phyloP scores from a whole-genome alignment of 2,888 invertebrate species.

The Tenthredo amoena region DNA sequence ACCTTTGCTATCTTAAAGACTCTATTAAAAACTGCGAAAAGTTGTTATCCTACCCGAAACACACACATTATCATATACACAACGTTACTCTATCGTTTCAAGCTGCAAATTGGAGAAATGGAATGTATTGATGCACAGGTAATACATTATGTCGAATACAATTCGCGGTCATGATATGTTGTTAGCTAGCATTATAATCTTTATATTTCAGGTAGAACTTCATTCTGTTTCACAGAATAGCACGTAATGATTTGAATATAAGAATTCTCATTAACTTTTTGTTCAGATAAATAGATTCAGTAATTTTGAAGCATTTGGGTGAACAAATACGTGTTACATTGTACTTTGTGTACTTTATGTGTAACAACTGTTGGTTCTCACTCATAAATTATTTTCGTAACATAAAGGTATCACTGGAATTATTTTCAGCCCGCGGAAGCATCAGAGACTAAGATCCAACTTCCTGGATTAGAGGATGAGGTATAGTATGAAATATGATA shows the following conservation, averaged over 20 bases:
- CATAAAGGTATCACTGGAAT: slow-evolving; percentile 57
- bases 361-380: background rate
- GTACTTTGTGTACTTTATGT: background rate
- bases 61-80: slow-evolving; percentile 13
- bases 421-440: slow-evolving; percentile 86
- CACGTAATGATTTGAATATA: background rate
- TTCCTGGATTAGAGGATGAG: slow-evolving; percentile 85
- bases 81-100: slow-evolving; percentile 76
- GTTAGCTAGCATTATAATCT: background rate
- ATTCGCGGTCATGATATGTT: slow-evolving; percentile 9
- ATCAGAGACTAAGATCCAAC: slow-evolving; percentile 88
- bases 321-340: background rate
- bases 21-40: slow-evolving; percentile 57
- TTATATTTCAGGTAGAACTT: background rate
- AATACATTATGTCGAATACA: slow-evolving; percentile 70
- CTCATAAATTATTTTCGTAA: background rate
- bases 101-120: slow-evolving; percentile 81
- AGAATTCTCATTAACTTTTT: background rate
- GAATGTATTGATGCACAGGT: slow-evolving; percentile 86
- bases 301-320: background rate
- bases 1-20: background rate
- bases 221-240: background rate
- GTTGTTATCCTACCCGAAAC: background rate
- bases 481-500: slow-evolving; percentile 63
- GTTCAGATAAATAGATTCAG: background rate